Evolutionary conservation across 2,888 invertebrate species (phyloP).

Genomic region (Caenorhabditis imperialis): DNA sequence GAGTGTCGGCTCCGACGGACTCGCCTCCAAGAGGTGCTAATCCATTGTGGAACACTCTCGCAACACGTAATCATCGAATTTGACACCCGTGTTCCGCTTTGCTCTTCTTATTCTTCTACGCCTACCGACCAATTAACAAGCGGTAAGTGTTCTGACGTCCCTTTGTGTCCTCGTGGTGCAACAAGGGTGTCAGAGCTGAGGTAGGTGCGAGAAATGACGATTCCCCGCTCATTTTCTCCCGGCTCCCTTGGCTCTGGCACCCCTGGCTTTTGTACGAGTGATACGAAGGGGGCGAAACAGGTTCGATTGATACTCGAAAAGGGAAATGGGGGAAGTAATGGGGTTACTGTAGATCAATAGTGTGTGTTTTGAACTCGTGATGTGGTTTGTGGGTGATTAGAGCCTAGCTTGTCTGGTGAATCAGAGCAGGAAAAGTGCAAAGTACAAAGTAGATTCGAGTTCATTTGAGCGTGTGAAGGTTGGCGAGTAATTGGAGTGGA

Average conservation of each 20-base stretch:
- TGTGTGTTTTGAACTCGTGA: too few relatives aligned
- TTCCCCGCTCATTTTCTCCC: constrained; percentile 31
- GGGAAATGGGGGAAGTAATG: too few relatives aligned
- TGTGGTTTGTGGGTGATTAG: too few relatives aligned
- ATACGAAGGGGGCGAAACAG: too few relatives aligned
- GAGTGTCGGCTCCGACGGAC: not conserved
- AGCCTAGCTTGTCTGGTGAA: too few relatives aligned
- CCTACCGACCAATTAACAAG: not conserved
- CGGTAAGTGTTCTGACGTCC: constrained; percentile 18
- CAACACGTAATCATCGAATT: constrained; percentile 15
- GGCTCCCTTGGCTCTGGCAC: constrained; percentile 27
- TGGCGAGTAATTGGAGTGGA: too few relatives aligned
- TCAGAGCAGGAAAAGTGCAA: too few relatives aligned
- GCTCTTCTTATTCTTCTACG: not conserved
- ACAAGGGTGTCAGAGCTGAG: constrained; percentile 36
- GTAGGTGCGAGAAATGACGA: constrained; percentile 51
- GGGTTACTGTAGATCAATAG: too few relatives aligned
- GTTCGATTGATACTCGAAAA: too few relatives aligned
- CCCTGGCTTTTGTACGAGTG: not conserved
- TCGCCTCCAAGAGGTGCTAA: not conserved
- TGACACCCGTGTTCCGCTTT: constrained; percentile 25
- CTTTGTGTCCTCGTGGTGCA: not conserved
- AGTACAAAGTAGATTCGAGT: too few relatives aligned
- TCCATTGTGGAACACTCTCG: not conserved
- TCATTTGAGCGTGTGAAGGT: too few relatives aligned